Evolutionary conservation across 2,888 invertebrate genomes (phyloP).

Genomic region (Octodonta nipae): DNA sequence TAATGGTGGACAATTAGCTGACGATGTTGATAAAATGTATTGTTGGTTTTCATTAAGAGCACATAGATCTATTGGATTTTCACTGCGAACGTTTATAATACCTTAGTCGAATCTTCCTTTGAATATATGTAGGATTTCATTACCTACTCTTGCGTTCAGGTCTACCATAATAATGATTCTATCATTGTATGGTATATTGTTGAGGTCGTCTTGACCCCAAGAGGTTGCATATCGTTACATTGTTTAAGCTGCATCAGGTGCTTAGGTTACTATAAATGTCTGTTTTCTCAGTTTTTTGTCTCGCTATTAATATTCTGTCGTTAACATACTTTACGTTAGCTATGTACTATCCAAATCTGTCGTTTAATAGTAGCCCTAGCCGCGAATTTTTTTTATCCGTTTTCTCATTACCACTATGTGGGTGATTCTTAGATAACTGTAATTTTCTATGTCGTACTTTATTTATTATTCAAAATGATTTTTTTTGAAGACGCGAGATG

Average conservation of each 20-base stretch:
- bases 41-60: not conserved
- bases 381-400: not conserved
- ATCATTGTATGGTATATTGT: not conserved
- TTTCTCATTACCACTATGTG: too few species aligned
- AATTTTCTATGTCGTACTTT: too few species aligned
- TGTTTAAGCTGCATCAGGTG: not conserved
- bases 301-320: not conserved
- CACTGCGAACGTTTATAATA: not conserved
- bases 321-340: not conserved
- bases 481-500: too few species aligned
- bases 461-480: too few species aligned
- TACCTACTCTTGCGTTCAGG: not conserved
- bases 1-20: too few species aligned
- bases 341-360: not conserved
- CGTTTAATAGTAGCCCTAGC: not conserved
- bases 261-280: not conserved
- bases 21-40: too few species aligned
- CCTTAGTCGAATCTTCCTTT: not conserved
- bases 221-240: not conserved
- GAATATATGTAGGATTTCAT: not conserved
- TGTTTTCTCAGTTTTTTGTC: not conserved
- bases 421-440: too few species aligned
- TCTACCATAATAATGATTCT: not conserved
- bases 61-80: not conserved
- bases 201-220: not conserved